Conservation (phyloP, 2,888 invertebrate genomes). For the Coleophora deauratella region DNA sequence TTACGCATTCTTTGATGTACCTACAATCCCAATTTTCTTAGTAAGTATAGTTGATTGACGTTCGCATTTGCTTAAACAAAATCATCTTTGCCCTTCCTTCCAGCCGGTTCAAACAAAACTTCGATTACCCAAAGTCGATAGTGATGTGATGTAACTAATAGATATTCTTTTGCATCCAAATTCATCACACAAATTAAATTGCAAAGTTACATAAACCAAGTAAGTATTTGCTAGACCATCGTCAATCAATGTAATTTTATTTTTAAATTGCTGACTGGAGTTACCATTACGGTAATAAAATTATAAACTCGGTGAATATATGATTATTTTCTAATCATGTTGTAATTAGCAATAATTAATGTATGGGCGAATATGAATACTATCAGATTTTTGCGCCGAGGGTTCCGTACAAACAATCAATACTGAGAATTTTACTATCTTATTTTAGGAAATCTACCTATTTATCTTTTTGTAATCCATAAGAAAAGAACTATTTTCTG, state of each 20-base stretch:
- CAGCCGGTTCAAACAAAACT: conserved; percentile 38
- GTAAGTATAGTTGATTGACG: conserved; percentile 44
- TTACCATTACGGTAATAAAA: too few relatives aligned
- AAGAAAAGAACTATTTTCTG: too few relatives aligned
- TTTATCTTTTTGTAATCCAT: too few relatives aligned
- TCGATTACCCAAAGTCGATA: conserved; percentile 40
- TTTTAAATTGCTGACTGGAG: not conserved
- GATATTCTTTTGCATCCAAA: conserved; percentile 3
- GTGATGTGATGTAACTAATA: conserved; percentile 24
- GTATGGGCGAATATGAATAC: too few relatives aligned
- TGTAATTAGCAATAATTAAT: too few relatives aligned
- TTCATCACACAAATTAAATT: conserved; percentile 18
- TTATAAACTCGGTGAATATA: too few relatives aligned
- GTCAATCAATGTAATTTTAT: not conserved
- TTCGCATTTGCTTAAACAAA: conserved; percentile 38
- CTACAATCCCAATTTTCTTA: conserved; percentile 27
- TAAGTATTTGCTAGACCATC: not conserved
- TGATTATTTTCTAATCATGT: too few relatives aligned
- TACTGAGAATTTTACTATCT: too few relatives aligned
- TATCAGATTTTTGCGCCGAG: too few relatives aligned
- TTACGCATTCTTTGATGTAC: conserved; percentile 32
- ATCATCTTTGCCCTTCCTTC: conserved; percentile 35
- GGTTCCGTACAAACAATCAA: too few relatives aligned
- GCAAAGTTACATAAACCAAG: conserved; percentile 3
- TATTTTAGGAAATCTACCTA: too few relatives aligned